These are phyloP conservation scores for Aporrectodea caliginosa DNA, from an alignment of 1,140 invertebrate species.

Conservation along the genomic window DNA sequence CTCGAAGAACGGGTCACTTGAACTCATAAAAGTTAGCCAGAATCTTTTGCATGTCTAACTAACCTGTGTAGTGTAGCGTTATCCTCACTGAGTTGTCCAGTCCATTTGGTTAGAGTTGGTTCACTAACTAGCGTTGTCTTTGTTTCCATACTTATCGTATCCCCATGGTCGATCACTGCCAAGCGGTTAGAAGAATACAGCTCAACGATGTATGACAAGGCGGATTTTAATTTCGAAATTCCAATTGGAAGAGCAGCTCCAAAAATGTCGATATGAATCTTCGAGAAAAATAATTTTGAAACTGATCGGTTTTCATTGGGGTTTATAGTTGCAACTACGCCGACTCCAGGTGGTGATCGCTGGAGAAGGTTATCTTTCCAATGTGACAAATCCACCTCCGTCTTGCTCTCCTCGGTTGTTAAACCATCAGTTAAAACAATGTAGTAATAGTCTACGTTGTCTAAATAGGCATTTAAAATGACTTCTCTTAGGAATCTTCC, in stretches of 20 bases:
- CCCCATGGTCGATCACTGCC: neutral
- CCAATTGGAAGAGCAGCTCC: neutral
- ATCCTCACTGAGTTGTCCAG: no score
- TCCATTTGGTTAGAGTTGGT: no score
- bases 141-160: neutral
- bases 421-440: neutral
- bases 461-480: neutral
- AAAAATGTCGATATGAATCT: neutral
- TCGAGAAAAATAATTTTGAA: neutral
- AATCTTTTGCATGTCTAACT: no score
- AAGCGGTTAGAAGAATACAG: neutral
- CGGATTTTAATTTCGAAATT: neutral
- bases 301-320: neutral
- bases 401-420: neutral
- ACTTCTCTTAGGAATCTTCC: neutral
- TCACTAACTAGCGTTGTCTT: neutral
- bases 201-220: neutral
- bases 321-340: neutral
- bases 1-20: no score
- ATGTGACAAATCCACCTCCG: neutral
- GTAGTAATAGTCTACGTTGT: neutral
- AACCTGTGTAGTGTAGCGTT: no score
- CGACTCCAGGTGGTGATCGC: neutral
- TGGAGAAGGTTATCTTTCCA: neutral
- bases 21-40: no score